Evolutionary conservation across 1,140 invertebrate genomes (phyloP), one percentile per base, ranked within the genome.

Genomic region (Battus philenor): DNA sequence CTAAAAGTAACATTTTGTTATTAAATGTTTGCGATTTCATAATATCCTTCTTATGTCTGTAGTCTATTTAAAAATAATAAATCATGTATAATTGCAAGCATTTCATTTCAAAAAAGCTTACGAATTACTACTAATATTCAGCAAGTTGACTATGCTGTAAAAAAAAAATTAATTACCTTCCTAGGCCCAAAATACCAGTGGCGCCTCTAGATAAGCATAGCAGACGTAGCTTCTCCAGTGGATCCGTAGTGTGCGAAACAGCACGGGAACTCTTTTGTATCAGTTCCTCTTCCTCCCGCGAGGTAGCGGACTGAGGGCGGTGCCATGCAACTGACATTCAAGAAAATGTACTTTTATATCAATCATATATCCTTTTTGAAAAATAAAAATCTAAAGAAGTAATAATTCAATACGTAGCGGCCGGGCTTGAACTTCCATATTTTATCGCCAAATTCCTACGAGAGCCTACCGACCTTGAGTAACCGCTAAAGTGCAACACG

Each of bases 121-220:
- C n/a, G n/a, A n/a, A n/a, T n/a, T n/a, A n/a, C n/a, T n/a, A n/a
- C n/a, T n/a, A n/a, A n/a, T n/a, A n/a, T n/a, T n/a, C n/a, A n/a
- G n/a, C n/a, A n/a, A n/a, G n/a, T n/a, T n/a, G n/a, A n/a, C n/a
- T 20, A 20, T 20, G 6, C 18, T 3, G 6, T 20, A 3, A 20
- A 20, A 20, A 20, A 20, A 20, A 20, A 20, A 20, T 20, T 6
- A 36, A 30, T 20, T 85, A 96, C 95, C 93, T 94, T 62, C 93
- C 94, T 26, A 98, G 77, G 0, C 94, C 95, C 57, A 98, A 88
- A 59, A 98, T 98, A 18, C 97, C 97, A 47, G 89, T 90, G 10
- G 95, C 93, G 33, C 97, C 97, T 48, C 96, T 88, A 1, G 93
- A 87, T 8, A 99, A 78, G 83, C 96, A 97, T 12, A 96, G 83